These are phyloP conservation scores for Heliconius himera DNA, from an alignment of 1,140 invertebrate species.

Conservation along the genomic window DNA sequence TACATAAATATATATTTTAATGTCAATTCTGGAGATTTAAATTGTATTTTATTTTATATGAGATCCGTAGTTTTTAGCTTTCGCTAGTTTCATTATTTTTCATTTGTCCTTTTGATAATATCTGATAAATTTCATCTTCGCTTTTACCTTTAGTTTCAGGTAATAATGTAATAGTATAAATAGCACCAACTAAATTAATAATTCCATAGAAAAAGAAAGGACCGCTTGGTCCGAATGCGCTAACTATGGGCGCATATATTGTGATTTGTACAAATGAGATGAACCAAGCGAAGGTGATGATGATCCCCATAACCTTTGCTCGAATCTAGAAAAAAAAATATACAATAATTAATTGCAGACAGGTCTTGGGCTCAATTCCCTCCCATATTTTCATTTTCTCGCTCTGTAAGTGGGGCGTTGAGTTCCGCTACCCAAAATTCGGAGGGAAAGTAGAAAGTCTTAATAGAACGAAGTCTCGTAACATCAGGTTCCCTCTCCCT, in stretches of 20 bases:
- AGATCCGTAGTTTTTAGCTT: neutral
- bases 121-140: slow-evolving; percentile 46
- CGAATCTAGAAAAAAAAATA: slow-evolving; percentile 54
- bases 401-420: too few species aligned
- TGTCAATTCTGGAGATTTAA: too few species aligned
- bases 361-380: too few species aligned
- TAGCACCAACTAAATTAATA: slow-evolving; percentile 43
- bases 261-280: slow-evolving; percentile 47
- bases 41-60: neutral
- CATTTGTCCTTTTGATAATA: neutral
- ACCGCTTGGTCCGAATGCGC: slow-evolving; percentile 40
- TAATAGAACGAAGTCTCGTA: too few species aligned
- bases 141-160: slow-evolving; percentile 55
- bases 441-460: too few species aligned
- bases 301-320: slow-evolving; percentile 51
- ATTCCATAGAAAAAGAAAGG: slow-evolving; percentile 45
- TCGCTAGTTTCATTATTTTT: neutral
- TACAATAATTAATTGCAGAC: neutral
- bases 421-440: too few species aligned
- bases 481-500: too few species aligned
- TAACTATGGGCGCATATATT: slow-evolving; percentile 43
- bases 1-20: too few species aligned
- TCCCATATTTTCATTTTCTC: too few species aligned
- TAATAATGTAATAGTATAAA: slow-evolving; percentile 40
- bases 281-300: slow-evolving; percentile 54